Evolutionary conservation across 2,113 vertebrate species (phyloP).

Genomic region (Cavia porcellus): DNA sequence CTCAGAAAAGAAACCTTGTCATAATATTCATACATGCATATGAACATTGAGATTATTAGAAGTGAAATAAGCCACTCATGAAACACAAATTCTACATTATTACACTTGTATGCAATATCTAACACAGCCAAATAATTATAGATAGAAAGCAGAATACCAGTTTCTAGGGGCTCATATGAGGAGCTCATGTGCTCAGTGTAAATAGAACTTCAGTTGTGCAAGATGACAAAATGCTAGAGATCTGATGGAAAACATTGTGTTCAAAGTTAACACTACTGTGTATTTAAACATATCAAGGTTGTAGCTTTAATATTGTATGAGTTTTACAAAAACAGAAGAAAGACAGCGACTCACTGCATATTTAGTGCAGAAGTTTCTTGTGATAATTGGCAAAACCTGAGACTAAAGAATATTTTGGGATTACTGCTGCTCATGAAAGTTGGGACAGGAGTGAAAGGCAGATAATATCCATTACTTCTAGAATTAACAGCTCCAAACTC

Average conservation of each 20-base stretch:
- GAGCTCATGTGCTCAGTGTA: neutral
- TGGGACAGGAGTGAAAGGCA: neutral
- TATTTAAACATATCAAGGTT: neutral
- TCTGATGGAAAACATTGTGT: neutral
- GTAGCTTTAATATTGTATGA: neutral
- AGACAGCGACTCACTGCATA: neutral
- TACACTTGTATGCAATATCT: neutral
- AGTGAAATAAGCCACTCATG: constrained; percentile 8
- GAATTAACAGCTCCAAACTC: neutral
- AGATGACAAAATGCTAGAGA: neutral
- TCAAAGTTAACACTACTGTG: neutral
- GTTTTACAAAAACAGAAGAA: neutral
- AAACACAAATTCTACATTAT: neutral
- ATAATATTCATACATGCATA: neutral
- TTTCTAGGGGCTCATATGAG: neutral
- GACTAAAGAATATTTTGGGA: neutral
- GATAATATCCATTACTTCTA: neutral
- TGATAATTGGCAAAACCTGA: neutral
- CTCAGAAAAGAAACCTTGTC: neutral
- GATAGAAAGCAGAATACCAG: neutral
- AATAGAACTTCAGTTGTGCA: neutral
- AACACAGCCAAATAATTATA: neutral
- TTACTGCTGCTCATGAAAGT: neutral
- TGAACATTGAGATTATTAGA: neutral
- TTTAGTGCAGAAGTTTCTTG: neutral